These are phyloP conservation scores for Tachysurus vachellii DNA, from an alignment of 2,113 vertebrate genomes.

Conservation along the genomic window DNA sequence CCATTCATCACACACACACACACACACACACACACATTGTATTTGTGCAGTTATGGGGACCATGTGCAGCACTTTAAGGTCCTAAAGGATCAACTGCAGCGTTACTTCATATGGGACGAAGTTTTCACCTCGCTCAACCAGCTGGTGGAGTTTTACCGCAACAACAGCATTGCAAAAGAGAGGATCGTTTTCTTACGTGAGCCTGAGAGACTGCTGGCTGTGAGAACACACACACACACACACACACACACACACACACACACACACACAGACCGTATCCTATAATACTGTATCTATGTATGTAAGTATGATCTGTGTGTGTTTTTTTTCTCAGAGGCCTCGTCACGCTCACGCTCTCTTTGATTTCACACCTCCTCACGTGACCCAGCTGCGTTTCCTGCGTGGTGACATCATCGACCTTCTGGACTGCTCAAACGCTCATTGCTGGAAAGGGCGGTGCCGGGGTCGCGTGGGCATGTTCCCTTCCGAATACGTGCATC, in stretches of 20 bases:
- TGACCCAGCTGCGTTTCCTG: slow-evolving; percentile 83
- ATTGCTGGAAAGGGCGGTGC: slow-evolving; percentile 86
- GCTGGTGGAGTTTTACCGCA: slow-evolving; percentile 91
- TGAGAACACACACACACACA: slow-evolving; percentile 20
- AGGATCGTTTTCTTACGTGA: slow-evolving; percentile 84
- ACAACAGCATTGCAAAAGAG: slow-evolving; percentile 82
- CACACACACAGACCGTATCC: not conserved
- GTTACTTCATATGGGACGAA: slow-evolving; percentile 92
- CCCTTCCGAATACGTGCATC: slow-evolving; percentile 84
- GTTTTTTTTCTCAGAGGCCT: slow-evolving; percentile 63
- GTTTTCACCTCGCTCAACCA: slow-evolving; percentile 90
- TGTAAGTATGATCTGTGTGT: too few relatives aligned
- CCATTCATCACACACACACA: not conserved
- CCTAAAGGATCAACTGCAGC: slow-evolving; percentile 81
- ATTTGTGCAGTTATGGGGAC: slow-evolving; percentile 79
- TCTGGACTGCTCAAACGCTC: slow-evolving; percentile 78
- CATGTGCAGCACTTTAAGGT: slow-evolving; percentile 95
- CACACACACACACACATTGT: not conserved
- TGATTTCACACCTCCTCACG: slow-evolving; percentile 77
- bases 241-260: slow-evolving; percentile 8
- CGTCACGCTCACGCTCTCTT: slow-evolving; percentile 86
- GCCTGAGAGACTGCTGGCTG: slow-evolving; percentile 68
- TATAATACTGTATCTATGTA: too few relatives aligned
- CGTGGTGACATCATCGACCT: slow-evolving; percentile 88
- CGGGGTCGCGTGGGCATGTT: slow-evolving; percentile 80